Conservation (phyloP, 2,888 invertebrate genomes). For the Crossocerus cetratus region DNA sequence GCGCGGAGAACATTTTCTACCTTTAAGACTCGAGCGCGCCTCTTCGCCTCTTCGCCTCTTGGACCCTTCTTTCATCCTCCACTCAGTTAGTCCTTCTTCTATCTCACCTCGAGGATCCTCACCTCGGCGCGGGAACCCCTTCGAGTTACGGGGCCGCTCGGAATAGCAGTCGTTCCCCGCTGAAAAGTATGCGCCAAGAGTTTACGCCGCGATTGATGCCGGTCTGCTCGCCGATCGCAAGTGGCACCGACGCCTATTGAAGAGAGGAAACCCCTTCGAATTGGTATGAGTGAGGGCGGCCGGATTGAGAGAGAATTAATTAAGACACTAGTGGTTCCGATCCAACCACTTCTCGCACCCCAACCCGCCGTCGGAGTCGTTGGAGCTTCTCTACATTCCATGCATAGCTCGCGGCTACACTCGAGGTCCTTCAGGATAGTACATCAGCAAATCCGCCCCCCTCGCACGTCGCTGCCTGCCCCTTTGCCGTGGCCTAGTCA, state of each 20-base stretch:
- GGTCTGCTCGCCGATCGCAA: neutral
- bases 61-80: too few relatives aligned
- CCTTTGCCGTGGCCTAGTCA: slow-evolving; percentile 57
- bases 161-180: slow-evolving; percentile 9
- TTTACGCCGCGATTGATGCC: slow-evolving; percentile 7
- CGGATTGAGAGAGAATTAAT: slow-evolving; percentile 58
- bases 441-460: slow-evolving; percentile 64
- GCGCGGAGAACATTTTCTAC: too few relatives aligned
- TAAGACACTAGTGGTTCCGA: slow-evolving; percentile 53
- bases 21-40: too few relatives aligned
- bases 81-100: too few relatives aligned
- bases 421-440: slow-evolving; percentile 58
- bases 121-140: too few relatives aligned
- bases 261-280: too few relatives aligned
- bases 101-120: too few relatives aligned
- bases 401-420: slow-evolving; percentile 63
- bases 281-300: slow-evolving; percentile 25
- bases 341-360: slow-evolving; percentile 58
- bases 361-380: slow-evolving; percentile 34
- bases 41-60: neutral
- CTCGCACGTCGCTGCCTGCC: slow-evolving; percentile 45
- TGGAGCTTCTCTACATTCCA: slow-evolving; percentile 58
- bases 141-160: neutral
- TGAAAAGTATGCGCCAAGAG: slow-evolving; percentile 3
- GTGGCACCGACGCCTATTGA: slow-evolving; percentile 27